Conservation (phyloP, 2,797 vertebrate species). For the Hippocampus kuda region DNA sequence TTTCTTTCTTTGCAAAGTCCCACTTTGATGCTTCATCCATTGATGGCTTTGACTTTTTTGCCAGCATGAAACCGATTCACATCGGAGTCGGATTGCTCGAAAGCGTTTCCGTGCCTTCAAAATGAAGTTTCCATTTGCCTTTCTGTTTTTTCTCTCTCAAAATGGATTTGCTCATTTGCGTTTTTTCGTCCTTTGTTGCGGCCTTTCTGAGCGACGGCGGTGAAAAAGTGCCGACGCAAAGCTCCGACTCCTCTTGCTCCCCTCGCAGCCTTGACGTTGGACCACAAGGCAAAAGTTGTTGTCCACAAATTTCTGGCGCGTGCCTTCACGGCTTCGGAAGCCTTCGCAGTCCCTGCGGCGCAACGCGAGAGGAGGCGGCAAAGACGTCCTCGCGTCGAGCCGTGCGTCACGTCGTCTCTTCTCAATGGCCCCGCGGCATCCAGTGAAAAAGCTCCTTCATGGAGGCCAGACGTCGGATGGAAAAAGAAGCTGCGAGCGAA, state of each 20-base stretch:
- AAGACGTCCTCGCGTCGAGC: conserved; percentile 41
- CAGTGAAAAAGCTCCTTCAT: background rate
- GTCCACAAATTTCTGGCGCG: background rate
- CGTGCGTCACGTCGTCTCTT: conserved; percentile 2
- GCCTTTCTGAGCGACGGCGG: too few relatives aligned
- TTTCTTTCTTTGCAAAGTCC: background rate
- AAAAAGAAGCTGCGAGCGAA: conserved; percentile 22
- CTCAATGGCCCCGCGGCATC: background rate
- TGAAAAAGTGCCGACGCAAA: background rate
- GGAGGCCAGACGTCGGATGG: conserved; percentile 12
- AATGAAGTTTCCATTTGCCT: background rate
- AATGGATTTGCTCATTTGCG: background rate
- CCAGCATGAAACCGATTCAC: too few relatives aligned
- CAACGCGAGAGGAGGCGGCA: conserved; percentile 32
- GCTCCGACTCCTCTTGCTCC: background rate
- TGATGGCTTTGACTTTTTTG: background rate
- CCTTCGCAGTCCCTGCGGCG: background rate
- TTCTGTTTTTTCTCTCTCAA: too few relatives aligned
- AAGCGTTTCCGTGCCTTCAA: background rate
- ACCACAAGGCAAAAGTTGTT: background rate
- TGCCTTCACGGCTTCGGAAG: background rate
- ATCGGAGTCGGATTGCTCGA: too few relatives aligned
- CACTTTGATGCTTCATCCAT: background rate
- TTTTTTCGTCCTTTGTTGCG: background rate
- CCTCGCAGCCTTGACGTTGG: background rate